These are phyloP conservation scores for Troides helena DNA, from an alignment of 2,888 invertebrate genomes.

Conservation along the genomic window DNA sequence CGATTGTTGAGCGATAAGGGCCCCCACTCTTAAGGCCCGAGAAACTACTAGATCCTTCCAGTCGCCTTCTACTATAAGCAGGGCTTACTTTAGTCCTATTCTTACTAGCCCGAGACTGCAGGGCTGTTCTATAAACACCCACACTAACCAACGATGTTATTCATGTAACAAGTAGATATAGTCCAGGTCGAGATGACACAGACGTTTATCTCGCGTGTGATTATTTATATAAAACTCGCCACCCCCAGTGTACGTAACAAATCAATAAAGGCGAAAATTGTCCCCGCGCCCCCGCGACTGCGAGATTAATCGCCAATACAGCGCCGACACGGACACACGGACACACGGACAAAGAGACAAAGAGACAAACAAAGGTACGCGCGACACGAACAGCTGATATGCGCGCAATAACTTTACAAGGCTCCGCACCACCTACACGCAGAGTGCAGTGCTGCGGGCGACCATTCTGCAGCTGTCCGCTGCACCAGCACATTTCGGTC, in stretches of 20 bases:
- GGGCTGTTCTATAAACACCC: no score
- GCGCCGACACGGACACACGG: constrained; percentile 57
- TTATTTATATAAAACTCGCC: constrained; percentile 26
- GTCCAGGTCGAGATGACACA: no score
- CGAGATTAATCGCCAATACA: constrained; percentile 73
- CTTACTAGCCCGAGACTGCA: no score
- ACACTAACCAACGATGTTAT: no score
- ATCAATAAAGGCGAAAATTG: constrained; percentile 29
- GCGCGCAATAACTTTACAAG: constrained; percentile 67
- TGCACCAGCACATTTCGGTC: no score
- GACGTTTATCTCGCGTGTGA: neutral
- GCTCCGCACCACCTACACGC: constrained; percentile 72
- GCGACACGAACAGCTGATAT: constrained; percentile 70
- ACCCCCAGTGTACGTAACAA: constrained; percentile 22
- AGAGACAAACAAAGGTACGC: constrained; percentile 53
- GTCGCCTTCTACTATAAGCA: no score
- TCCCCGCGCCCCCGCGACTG: constrained; percentile 34
- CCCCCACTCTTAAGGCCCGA: no score
- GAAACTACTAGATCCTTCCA: no score
- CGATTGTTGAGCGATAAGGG: no score
- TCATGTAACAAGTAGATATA: no score
- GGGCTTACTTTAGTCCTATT: no score
- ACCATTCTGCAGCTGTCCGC: neutral
- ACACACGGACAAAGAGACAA: constrained; percentile 41
- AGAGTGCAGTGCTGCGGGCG: constrained; percentile 28